Conservation (phyloP, 2,888 invertebrate species). For the Netelia melanura region DNA sequence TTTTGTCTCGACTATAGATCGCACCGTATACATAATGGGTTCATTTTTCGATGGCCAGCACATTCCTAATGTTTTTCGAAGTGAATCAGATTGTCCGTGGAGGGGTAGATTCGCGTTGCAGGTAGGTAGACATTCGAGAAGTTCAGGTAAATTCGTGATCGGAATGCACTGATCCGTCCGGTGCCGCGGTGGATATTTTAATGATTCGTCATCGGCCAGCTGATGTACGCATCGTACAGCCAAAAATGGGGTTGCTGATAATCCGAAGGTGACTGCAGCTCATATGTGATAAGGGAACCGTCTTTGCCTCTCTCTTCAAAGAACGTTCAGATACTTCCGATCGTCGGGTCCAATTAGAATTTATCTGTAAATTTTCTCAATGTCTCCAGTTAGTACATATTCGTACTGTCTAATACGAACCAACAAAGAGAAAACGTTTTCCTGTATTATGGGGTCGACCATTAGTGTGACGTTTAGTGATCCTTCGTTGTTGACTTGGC, state of each 20-base stretch:
- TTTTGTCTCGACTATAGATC: background rate
- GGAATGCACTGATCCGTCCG: background rate
- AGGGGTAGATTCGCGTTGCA: slow-evolving; percentile 5
- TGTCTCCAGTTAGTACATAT: slow-evolving; percentile 71
- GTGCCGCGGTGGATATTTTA: background rate
- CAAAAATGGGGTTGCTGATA: slow-evolving; percentile 50
- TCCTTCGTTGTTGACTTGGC: slow-evolving; percentile 16
- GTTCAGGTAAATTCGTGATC: slow-evolving; percentile 28
- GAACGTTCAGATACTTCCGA: slow-evolving; percentile 29
- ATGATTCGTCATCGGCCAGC: slow-evolving; percentile 44
- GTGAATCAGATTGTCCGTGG: background rate
- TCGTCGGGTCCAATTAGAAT: slow-evolving; percentile 26
- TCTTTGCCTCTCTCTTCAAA: slow-evolving; percentile 51
- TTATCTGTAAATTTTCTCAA: slow-evolving; percentile 65
- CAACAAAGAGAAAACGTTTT: slow-evolving; percentile 27
- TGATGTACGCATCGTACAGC: slow-evolving; percentile 51
- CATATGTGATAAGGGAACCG: background rate
- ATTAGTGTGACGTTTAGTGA: slow-evolving; percentile 42
- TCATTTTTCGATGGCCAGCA: slow-evolving; percentile 31
- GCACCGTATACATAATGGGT: slow-evolving; percentile 39
- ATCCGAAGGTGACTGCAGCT: slow-evolving; percentile 54
- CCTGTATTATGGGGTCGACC: slow-evolving; percentile 48
- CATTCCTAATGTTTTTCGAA: slow-evolving; percentile 48
- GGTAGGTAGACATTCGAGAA: slow-evolving; percentile 44
- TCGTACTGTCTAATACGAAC: slow-evolving; percentile 29